These are phyloP conservation scores for Myotis vivesi DNA, from an alignment of 2,797 vertebrate genomes.

Conservation along the genomic window DNA sequence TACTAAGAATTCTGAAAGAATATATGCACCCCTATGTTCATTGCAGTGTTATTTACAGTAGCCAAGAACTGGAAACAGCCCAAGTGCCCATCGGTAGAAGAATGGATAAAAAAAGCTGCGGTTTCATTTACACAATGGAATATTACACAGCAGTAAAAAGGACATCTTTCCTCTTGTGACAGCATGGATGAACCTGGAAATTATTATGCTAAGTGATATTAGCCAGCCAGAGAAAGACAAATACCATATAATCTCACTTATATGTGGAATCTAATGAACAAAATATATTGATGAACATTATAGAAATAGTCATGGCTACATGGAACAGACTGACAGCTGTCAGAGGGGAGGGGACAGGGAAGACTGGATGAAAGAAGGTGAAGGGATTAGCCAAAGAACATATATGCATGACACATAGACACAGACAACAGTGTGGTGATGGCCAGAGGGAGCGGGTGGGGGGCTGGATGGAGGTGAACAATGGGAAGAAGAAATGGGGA, in stretches of 20 bases:
- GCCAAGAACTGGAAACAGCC: background rate
- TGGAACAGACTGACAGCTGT: background rate
- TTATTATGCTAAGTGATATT: background rate
- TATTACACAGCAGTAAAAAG: background rate
- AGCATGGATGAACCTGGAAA: background rate
- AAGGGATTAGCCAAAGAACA: background rate
- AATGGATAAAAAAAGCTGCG: background rate
- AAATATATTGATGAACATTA: background rate
- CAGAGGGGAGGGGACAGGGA: background rate
- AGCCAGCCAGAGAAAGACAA: background rate
- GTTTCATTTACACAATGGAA: background rate
- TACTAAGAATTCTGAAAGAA: background rate
- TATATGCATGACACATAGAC: background rate
- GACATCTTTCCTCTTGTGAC: background rate
- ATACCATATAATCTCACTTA: background rate
- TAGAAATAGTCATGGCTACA: background rate
- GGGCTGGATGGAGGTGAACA: background rate
- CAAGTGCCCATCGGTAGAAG: background rate
- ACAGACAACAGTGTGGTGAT: background rate
- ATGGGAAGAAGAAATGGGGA: background rate
- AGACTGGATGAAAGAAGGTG: background rate
- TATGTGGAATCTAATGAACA: background rate
- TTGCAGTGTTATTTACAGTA: background rate
- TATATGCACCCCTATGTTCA: background rate
- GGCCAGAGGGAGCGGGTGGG: background rate